These are phyloP conservation scores for Acanthornis magna DNA, from an alignment of 2,797 vertebrate species.

Conservation along the genomic window DNA sequence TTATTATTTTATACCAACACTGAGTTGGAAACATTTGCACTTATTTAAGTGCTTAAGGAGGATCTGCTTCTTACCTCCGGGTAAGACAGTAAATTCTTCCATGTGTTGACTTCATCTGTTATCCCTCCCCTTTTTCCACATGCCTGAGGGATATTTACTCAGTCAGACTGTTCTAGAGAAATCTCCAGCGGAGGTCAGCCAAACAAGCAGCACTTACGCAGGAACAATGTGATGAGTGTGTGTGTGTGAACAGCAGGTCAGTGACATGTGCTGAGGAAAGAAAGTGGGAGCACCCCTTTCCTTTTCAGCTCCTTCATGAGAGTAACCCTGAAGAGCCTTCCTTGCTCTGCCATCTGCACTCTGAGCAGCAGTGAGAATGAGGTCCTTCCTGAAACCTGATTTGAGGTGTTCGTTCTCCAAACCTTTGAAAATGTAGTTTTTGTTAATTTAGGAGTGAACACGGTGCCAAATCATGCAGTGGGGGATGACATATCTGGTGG, in stretches of 20 bases:
- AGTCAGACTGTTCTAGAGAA: background rate
- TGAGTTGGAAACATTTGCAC: slow-evolving; percentile 53
- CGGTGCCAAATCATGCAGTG: background rate
- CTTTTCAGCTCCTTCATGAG: background rate
- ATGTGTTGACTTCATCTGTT: background rate
- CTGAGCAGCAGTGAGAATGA: background rate
- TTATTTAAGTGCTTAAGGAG: slow-evolving; percentile 44
- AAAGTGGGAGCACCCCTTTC: background rate
- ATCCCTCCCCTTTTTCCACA: background rate
- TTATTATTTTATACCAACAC: slow-evolving; percentile 32
- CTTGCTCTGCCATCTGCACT: background rate
- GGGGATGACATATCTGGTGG: background rate
- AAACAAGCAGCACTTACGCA: background rate
- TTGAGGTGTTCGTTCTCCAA: background rate
- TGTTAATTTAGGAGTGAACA: background rate
- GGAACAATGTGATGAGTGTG: background rate
- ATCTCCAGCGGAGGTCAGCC: background rate
- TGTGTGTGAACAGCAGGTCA: background rate
- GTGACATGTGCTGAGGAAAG: background rate
- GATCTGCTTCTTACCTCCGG: slow-evolving; percentile 31
- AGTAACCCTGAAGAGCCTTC: background rate
- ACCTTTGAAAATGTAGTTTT: background rate
- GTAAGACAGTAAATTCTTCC: slow-evolving; percentile 28
- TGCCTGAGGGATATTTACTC: slow-evolving; percentile 1
- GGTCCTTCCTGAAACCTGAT: background rate